Evolutionary conservation across 2,797 vertebrate genomes (phyloP).

Genomic region (Channallabes apus): DNA sequence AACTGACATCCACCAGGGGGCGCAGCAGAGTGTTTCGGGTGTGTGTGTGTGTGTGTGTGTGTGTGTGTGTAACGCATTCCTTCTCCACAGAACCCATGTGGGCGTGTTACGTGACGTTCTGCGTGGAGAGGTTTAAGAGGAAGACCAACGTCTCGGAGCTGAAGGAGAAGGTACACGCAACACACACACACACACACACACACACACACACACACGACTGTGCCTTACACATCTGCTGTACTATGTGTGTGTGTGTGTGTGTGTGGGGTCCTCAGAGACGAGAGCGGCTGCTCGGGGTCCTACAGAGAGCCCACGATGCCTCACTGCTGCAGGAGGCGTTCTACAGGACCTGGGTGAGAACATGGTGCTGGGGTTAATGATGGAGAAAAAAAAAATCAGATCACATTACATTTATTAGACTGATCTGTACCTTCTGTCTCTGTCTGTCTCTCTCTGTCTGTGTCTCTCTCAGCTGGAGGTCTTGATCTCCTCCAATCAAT

Average conservation of each 20-base stretch:
- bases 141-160: constrained; percentile 86
- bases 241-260: constrained; percentile 26
- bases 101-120: constrained; percentile 84
- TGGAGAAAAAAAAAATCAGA: no score
- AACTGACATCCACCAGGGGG: neutral
- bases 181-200: no score
- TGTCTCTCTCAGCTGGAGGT: constrained; percentile 65
- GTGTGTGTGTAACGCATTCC: neutral
- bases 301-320: constrained; percentile 79
- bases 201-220: neutral
- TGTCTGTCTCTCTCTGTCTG: no score
- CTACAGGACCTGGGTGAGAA: constrained; percentile 87
- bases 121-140: constrained; percentile 84
- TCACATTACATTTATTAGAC: no score
- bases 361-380: no score
- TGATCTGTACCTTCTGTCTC: neutral
- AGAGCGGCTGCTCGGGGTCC: constrained; percentile 76
- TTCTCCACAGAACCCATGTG: constrained; percentile 84
- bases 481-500: constrained; percentile 65
- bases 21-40: no score
- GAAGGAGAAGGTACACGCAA: constrained; percentile 78
- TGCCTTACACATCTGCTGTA: neutral
- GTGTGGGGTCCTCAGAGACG: constrained; percentile 75
- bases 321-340: constrained; percentile 77
- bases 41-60: no score